A percentile compares a stretch with the other conserved stretches of the same genome.
These are phyloP conservation scores for Iguana delicatissima DNA, from an alignment of 2,797 vertebrate genomes.

Conservation along the genomic window DNA sequence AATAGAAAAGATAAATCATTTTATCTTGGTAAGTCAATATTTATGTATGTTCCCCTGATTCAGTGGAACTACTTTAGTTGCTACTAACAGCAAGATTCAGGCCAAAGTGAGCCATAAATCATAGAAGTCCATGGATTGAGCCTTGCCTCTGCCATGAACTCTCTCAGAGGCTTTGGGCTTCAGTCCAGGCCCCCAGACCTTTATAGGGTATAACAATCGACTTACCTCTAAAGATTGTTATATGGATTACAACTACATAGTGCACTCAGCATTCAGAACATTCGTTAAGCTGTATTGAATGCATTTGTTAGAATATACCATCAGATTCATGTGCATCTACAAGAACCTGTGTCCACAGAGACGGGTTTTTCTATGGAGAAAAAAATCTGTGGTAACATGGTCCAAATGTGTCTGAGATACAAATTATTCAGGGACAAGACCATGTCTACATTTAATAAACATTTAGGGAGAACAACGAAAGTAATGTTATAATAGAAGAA, in stretches of 20 bases:
- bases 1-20: too few species aligned
- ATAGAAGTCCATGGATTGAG: neutral
- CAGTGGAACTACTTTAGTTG: too few species aligned
- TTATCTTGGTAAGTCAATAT: too few species aligned
- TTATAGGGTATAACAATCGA: neutral
- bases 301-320: neutral
- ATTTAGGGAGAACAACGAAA: neutral
- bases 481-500: constrained; percentile 8
- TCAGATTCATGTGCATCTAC: neutral
- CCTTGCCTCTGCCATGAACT: neutral
- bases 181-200: too few species aligned
- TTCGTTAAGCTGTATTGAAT: neutral
- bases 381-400: neutral
- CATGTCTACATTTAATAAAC: neutral
- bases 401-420: neutral
- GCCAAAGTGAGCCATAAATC: neutral
- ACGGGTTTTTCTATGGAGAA: neutral
- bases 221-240: neutral
- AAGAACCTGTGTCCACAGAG: neutral
- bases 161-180: neutral
- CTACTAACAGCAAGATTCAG: neutral
- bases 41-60: too few species aligned
- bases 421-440: neutral
- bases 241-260: neutral
- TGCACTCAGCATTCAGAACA: neutral